A percentile compares a stretch with the other conserved stretches of the same genome.
Conservation (phyloP, 2,888 invertebrate genomes). For the Rhamnusium bicolor region DNA sequence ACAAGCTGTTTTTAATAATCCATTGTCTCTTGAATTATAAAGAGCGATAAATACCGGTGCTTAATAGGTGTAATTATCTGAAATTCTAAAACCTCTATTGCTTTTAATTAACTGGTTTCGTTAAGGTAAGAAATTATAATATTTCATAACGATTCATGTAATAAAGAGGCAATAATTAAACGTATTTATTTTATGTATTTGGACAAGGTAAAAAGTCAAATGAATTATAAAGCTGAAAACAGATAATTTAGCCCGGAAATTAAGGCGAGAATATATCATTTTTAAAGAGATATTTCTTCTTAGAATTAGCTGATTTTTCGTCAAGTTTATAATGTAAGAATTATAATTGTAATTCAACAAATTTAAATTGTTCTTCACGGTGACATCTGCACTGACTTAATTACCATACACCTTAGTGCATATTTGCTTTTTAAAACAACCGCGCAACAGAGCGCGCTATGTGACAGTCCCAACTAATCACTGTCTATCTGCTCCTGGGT, state of each 20-base stretch:
- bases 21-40: constrained; percentile 57
- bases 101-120: constrained; percentile 59
- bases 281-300: no score
- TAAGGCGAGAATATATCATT: not conserved
- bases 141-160: constrained; percentile 51
- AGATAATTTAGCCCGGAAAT: constrained; percentile 38
- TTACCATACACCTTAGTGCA: no score
- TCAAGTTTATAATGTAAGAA: no score
- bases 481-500: no score
- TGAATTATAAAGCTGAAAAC: constrained; percentile 46
- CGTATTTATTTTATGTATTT: constrained; percentile 59
- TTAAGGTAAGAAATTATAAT: constrained; percentile 53
- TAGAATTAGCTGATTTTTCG: no score
- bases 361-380: no score
- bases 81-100: constrained; percentile 58
- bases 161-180: constrained; percentile 54
- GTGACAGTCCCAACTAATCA: no score
- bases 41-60: constrained; percentile 45
- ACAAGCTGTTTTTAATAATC: constrained; percentile 54
- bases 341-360: no score
- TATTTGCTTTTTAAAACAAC: no score
- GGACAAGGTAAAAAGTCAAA: constrained; percentile 49
- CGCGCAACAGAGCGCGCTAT: no score
- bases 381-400: no score
- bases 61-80: constrained; percentile 56